phyloP scores from a whole-genome alignment of 2,113 vertebrate species.

The Platanista minor region DNA sequence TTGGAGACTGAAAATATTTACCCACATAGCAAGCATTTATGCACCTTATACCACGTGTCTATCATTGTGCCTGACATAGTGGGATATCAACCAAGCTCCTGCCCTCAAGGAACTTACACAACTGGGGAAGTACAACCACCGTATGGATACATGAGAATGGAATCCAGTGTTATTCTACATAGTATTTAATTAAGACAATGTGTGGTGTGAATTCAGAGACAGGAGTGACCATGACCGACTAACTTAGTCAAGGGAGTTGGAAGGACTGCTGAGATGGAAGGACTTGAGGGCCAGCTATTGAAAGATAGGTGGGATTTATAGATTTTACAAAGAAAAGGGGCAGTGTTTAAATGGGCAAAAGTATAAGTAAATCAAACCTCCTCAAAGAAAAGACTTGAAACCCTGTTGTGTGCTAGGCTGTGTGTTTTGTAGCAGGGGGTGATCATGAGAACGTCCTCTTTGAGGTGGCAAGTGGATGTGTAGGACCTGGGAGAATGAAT shows the following conservation, averaged over 20 bases:
- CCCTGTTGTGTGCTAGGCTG: background rate
- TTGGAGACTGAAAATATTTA: conserved; percentile 21
- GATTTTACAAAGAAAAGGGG: background rate
- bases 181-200: background rate
- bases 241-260: background rate
- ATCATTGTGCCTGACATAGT: background rate
- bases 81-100: background rate
- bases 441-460: background rate
- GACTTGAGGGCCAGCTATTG: background rate
- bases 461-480: background rate
- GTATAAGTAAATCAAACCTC: background rate
- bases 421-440: background rate
- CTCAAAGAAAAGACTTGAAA: background rate
- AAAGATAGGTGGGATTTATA: background rate
- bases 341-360: background rate
- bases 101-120: background rate
- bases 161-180: background rate
- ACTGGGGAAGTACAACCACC: background rate
- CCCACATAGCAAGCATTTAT: background rate
- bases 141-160: background rate
- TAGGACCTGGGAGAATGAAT: background rate
- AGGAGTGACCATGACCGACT: too few relatives aligned
- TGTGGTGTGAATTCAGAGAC: background rate
- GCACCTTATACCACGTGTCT: background rate
- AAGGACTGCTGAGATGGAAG: background rate